phyloP scores from a whole-genome alignment of 2,888 invertebrate species.

The Epinotia ramella region DNA sequence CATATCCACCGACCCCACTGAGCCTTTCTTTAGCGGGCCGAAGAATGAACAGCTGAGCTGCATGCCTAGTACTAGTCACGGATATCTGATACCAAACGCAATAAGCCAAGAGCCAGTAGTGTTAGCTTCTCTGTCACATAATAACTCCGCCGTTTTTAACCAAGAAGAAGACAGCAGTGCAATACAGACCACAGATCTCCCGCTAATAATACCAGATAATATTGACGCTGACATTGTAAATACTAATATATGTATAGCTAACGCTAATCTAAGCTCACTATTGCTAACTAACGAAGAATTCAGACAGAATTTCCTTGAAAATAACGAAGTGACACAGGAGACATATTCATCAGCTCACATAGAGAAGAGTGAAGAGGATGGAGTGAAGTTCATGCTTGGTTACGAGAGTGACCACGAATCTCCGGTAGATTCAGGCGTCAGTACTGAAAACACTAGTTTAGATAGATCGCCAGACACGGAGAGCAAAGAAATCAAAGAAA shows the following conservation, averaged over 20 bases:
- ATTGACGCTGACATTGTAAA: constrained; percentile 75
- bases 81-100: constrained; percentile 87
- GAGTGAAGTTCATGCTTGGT: constrained; percentile 79
- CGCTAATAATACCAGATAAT: constrained; percentile 75
- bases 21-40: constrained; percentile 63
- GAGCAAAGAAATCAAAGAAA: constrained; percentile 68
- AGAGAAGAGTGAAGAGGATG: constrained; percentile 64
- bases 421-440: constrained; percentile 88
- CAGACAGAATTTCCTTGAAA: constrained; percentile 68
- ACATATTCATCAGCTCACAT: constrained; percentile 71
- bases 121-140: constrained; percentile 81
- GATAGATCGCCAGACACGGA: constrained; percentile 87
- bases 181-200: constrained; percentile 67
- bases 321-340: constrained; percentile 59
- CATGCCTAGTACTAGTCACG: constrained; percentile 87
- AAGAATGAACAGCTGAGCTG: constrained; percentile 78
- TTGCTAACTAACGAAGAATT: constrained; percentile 82
- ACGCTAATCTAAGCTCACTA: constrained; percentile 86
- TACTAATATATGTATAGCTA: constrained; percentile 86
- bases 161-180: constrained; percentile 70
- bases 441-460: constrained; percentile 90
- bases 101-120: constrained; percentile 85
- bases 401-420: constrained; percentile 82
- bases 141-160: constrained; percentile 77
- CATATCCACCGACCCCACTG: constrained; percentile 66